Evolutionary conservation across 2,888 invertebrate genomes (phyloP), one percentile per base, ranked within the genome.

Genomic region (Melieria picta): DNA sequence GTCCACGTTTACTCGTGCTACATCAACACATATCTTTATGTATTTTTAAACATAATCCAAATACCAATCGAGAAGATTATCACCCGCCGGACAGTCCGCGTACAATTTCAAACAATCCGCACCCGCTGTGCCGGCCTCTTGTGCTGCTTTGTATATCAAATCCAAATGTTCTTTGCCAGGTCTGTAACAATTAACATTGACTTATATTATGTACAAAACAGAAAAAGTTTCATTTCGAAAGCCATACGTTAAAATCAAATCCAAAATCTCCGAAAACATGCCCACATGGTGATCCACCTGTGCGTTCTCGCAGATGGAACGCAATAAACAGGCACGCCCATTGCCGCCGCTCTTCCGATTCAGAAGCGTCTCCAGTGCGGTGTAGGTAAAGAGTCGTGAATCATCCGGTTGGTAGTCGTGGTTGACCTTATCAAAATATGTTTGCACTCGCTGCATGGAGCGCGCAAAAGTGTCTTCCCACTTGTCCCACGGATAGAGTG

Each of bases 71-170:
- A 93, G 85, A 55, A 93, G 81, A 9, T 91, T 91, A 73, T 89
- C 86, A 10, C 90, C 91, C 71, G 88, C 85, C 4, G 90, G 90
- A 79, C 93, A 93, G 1, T 86, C 85, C 9, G 86, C 83, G 82
- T 91, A 93, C 43, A 91, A 85, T 45, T 86, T 87, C 5, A 88
- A 82, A 79, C 93, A 93, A 83, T 91, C 89, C 0, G 57, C 73
- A 0, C 79, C 78, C 10, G 74, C 43, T 70, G 71, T 77, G 0
- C 80, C 80, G 47, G 79, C 74, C 16, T 72, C 60, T 57, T 72
- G 89, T 0, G 93, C 93, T 63, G 90, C 89, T 11, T 85, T 82
- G 81, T 92, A 93, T 4, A 83, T 81, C 1, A 82, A 80, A 75
- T 90, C 85, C 72, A 90, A 89, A 0, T 88, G 84, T 67, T 82